Evolutionary conservation across 2,888 invertebrate genomes (phyloP).

Genomic region (Athrips mouffetella): DNA sequence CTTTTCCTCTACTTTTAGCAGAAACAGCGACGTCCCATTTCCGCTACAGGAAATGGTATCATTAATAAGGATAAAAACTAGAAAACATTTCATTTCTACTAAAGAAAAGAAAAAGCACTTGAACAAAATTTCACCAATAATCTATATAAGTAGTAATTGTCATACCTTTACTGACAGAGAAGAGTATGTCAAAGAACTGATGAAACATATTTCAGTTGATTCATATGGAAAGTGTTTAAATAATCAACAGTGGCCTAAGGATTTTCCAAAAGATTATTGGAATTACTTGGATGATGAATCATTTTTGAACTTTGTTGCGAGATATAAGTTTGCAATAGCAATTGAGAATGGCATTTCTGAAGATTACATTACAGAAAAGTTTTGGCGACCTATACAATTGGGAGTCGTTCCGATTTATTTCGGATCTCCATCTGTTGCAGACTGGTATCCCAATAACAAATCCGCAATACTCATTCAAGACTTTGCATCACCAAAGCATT

Average conservation of each 20-base stretch:
- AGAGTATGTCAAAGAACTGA: constrained; percentile 83
- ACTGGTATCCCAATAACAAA: constrained; percentile 86
- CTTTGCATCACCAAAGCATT: constrained; percentile 77
- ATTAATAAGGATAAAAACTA: constrained; percentile 73
- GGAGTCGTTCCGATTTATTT: constrained; percentile 91
- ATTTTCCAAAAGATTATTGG: constrained; percentile 80
- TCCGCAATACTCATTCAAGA: constrained; percentile 85
- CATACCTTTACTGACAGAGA: constrained; percentile 88
- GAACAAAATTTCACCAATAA: constrained; percentile 83
- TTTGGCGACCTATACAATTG: constrained; percentile 88
- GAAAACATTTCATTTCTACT: constrained; percentile 75
- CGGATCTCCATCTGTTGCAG: constrained; percentile 85
- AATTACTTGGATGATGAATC: constrained; percentile 80
- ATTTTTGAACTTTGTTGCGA: constrained; percentile 80
- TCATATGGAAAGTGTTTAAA: constrained; percentile 89
- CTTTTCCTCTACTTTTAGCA: constrained; percentile 87
- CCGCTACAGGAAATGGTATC: constrained; percentile 81
- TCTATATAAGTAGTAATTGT: constrained; percentile 80
- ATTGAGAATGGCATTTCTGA: constrained; percentile 90
- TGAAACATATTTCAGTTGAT: constrained; percentile 85
- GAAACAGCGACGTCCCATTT: constrained; percentile 85
- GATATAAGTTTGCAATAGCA: constrained; percentile 89
- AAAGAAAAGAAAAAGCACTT: constrained; percentile 76
- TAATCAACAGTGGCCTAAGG: constrained; percentile 83
- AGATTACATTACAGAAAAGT: constrained; percentile 92